phyloP scores from a whole-genome alignment of 2,888 invertebrate genomes.

The Aphodius sticticus region DNA sequence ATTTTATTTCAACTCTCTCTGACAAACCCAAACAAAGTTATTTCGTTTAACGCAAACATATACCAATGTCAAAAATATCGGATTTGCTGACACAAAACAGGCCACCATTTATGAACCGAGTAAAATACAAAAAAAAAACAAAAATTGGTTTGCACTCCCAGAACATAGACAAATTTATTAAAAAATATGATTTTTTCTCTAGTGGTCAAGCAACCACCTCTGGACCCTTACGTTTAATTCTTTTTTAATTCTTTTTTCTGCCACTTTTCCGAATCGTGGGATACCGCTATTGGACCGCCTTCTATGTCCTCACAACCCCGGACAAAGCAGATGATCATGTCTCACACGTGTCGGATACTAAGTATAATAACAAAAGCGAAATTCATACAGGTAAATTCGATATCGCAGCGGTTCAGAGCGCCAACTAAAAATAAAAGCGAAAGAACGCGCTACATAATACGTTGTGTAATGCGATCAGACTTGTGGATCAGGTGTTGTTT shows the following conservation, averaged over 20 bases:
- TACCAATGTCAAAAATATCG: no score
- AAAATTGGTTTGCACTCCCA: no score
- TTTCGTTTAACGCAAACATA: no score
- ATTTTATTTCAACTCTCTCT: no score
- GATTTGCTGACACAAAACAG: no score
- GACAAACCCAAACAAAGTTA: no score
- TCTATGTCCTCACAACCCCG: background rate
- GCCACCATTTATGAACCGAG: no score
- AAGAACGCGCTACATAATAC: background rate
- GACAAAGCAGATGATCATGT: background rate
- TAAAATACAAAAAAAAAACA: no score
- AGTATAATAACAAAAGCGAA: background rate
- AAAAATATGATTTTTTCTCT: no score
- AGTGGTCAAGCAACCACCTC: no score
- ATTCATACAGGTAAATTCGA: background rate
- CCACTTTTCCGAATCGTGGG: background rate
- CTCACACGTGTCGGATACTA: background rate
- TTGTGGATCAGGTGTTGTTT: conserved; percentile 4
- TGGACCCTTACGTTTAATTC: no score
- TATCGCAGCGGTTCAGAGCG: background rate
- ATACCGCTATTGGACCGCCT: background rate
- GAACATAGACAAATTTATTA: background rate
- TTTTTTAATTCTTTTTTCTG: conserved; percentile 10
- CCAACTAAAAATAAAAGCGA: background rate
- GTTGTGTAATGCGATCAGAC: background rate